Evolutionary conservation across 1,140 invertebrate genomes (phyloP), one percentile per base, ranked within the genome.

Genomic region (Drosophila rhopaloa): DNA sequence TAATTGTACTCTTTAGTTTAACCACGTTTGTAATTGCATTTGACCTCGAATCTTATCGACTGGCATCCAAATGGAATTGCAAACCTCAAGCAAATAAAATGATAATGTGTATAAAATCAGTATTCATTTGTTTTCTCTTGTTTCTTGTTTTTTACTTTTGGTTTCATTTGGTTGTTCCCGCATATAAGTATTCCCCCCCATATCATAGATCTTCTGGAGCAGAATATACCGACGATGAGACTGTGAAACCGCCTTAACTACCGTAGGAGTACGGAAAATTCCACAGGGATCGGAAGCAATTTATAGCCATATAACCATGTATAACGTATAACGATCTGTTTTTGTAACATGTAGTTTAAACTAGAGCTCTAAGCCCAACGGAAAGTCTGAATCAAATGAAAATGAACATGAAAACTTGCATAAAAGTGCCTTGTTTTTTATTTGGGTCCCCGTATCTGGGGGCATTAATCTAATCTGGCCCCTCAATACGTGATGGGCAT

Each of bases 1-100:
- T 88, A 86, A 79, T 79, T 57, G 62, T 85, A 86, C 27, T 68
- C 65, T 79, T 46, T 88, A 86, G 76, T 76, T 76, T 86, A 88
- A 76, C 61, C 55, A 40, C 75, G 70, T 76, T 63, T 86, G 79
- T 72, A 86, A 83, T 83, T 89, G 66, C 60, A 83, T 67, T 76
- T 82, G 79, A 60, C 81, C 71, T 76, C 66, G 60, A 76, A 65
- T 50, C 51, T 13, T 19, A 40, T 72, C 65, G 66, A 66, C 47
- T 41, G 65, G 59, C 61, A 66, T 35, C 65, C 66, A 57, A 82
- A 88, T 79, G 51, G 63, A 78, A 62, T 76, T 78, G 76, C 72
- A 60, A 60, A 66, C 74, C 68, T 54, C 59, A 74, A 51, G 55
- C 46, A 83, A 86, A 82, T 83, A 86, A 86, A 86, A 76, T 77